Percentiles rank a stretch among this genome's conserved stretches.
Evolutionary conservation across 1,140 invertebrate species (phyloP).

Genomic region (Drosophila persimilis): DNA sequence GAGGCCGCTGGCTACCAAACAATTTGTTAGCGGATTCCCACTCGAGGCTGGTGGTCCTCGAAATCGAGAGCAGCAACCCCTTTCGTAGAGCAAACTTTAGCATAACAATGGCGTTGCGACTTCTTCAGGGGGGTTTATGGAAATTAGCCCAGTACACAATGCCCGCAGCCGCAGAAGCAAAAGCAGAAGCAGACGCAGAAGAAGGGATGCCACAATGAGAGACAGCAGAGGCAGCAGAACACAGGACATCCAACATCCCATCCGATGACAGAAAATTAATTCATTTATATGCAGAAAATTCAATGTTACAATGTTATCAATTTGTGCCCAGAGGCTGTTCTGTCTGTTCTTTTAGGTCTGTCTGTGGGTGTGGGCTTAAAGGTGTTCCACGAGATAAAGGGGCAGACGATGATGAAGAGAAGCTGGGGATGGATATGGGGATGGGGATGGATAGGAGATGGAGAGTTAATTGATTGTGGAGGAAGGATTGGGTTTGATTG

Average conservation of each 20-base stretch:
- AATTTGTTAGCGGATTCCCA: slow-evolving; percentile 48
- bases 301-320: slow-evolving; percentile 81
- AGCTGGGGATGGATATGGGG: background rate
- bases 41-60: slow-evolving; percentile 45
- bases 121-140: slow-evolving; percentile 71
- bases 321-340: slow-evolving; percentile 49
- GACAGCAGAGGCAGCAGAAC: background rate
- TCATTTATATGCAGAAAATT: slow-evolving; percentile 82
- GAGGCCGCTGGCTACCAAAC: slow-evolving; percentile 45
- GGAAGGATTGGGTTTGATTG: slow-evolving; percentile 50
- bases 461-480: slow-evolving; percentile 53
- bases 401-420: too few relatives aligned
- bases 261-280: slow-evolving; percentile 73
- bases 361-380: slow-evolving; percentile 32
- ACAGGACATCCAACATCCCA: slow-evolving; percentile 10
- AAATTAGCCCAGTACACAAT: slow-evolving; percentile 75
- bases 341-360: background rate
- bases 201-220: slow-evolving; percentile 16
- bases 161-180: slow-evolving; percentile 42
- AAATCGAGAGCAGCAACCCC: slow-evolving; percentile 43
- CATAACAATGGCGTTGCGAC: slow-evolving; percentile 79
- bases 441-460: background rate
- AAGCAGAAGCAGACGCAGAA: background rate
- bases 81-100: slow-evolving; percentile 58
- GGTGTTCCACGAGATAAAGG: slow-evolving; percentile 7